Percentiles rank a stretch among this genome's conserved stretches.
Evolutionary conservation across 2,888 invertebrate species (phyloP).

Genomic region (Sacculina carcini): DNA sequence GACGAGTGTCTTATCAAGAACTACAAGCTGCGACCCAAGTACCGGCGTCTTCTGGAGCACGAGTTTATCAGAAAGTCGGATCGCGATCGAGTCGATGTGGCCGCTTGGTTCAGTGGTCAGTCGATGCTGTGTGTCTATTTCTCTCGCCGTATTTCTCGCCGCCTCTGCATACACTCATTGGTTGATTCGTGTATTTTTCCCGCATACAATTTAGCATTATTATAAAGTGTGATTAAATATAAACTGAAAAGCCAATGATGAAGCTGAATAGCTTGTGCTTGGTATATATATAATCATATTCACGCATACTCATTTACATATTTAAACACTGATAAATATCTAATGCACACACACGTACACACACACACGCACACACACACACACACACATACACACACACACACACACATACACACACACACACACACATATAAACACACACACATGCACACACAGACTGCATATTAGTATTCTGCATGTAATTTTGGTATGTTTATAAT

Average conservation of each 20-base stretch:
- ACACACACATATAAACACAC: conserved; percentile 1
- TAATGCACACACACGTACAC: not conserved
- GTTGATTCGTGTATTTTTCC: too few relatives aligned
- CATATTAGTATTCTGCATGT: conserved; percentile 1
- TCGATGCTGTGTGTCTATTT: not conserved
- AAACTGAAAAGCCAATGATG: too few relatives aligned
- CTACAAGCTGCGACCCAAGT: conserved; percentile 75
- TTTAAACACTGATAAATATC: not conserved
- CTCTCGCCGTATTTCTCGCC: not conserved
- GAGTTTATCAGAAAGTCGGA: conserved; percentile 61
- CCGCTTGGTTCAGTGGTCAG: conserved; percentile 37
- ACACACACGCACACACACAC: not conserved
- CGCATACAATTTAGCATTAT: too few relatives aligned
- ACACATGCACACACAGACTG: not conserved
- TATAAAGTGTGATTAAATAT: too few relatives aligned
- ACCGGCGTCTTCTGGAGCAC: conserved; percentile 63
- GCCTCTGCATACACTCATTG: too few relatives aligned
- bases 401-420: not conserved
- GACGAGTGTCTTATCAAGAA: conserved; percentile 77
- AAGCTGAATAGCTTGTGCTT: too few relatives aligned
- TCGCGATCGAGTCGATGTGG: conserved; percentile 33
- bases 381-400: conserved; percentile 2
- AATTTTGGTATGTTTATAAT: too few relatives aligned
- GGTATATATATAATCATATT: conserved; percentile 4
- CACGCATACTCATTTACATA: not conserved